These are phyloP conservation scores for Bungarus multicinctus DNA, from an alignment of 2,113 vertebrate genomes.

Conservation along the genomic window DNA sequence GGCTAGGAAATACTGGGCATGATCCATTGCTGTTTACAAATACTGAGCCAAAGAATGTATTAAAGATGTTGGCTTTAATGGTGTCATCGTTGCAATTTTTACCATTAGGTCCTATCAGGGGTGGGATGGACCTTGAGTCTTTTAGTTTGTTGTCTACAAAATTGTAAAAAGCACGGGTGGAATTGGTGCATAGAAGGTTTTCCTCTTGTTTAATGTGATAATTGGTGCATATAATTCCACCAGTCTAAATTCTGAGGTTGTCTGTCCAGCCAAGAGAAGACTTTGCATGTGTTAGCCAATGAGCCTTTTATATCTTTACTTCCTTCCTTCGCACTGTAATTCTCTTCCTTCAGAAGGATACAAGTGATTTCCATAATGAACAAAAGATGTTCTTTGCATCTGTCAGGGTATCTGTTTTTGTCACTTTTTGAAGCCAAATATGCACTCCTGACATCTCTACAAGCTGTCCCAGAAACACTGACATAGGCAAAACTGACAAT, in stretches of 20 bases:
- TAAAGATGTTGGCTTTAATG: no score
- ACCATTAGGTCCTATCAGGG: no score
- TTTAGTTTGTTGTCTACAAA: no score
- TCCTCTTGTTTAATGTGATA: no score
- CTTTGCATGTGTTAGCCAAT: not conserved
- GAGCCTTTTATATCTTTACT: not conserved
- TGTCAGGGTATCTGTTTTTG: not conserved
- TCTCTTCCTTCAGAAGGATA: not conserved
- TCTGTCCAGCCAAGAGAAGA: not conserved
- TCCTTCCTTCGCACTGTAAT: not conserved
- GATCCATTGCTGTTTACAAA: no score
- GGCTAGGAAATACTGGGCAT: no score
- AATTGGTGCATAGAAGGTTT: no score
- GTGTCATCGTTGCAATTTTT: no score
- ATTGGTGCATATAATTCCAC: not conserved
- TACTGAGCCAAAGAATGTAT: no score
- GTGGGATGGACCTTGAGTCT: no score
- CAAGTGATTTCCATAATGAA: not conserved
- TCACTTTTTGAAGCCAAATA: not conserved
- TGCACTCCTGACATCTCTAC: not conserved
- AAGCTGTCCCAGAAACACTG: not conserved
- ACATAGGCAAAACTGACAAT: not conserved
- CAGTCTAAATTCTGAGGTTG: rapidly evolving
- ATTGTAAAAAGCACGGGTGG: no score
- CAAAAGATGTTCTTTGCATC: not conserved